Evolutionary conservation across 2,888 invertebrate genomes (phyloP).

Genomic region (Hymenopus coronatus): DNA sequence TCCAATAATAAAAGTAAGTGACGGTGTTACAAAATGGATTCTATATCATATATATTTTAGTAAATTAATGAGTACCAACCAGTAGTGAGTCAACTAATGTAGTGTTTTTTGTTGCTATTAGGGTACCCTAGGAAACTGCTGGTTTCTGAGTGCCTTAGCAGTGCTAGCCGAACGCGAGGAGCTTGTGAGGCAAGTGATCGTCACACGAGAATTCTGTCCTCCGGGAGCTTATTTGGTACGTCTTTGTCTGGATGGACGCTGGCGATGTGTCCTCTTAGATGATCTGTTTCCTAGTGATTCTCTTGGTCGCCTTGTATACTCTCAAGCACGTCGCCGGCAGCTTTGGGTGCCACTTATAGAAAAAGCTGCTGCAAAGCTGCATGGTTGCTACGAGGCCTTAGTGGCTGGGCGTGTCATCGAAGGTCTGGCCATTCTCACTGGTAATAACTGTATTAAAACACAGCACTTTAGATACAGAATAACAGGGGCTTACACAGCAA

Average conservation of each 20-base stretch:
- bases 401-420: constrained; percentile 95
- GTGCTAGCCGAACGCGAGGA: constrained; percentile 94
- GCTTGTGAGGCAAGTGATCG: constrained; percentile 86
- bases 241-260: constrained; percentile 94
- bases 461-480: no score
- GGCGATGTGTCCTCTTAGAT: constrained; percentile 94
- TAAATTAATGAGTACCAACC: no score
- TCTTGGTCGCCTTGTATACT: constrained; percentile 90
- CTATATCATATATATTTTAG: no score
- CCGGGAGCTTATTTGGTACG: constrained; percentile 88
- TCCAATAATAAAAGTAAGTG: no score
- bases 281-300: constrained; percentile 94
- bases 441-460: no score
- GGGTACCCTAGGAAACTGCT: constrained; percentile 89
- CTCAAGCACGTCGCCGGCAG: constrained; percentile 93
- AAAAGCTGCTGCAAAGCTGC: constrained; percentile 96
- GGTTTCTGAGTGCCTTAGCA: constrained; percentile 93
- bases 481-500: constrained; percentile 41
- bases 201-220: constrained; percentile 73
- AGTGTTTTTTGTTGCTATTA: constrained; percentile 43
- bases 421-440: constrained; percentile 87
- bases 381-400: constrained; percentile 95
- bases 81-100: no score
- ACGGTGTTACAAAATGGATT: no score
- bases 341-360: constrained; percentile 98